Evolutionary conservation across 2,888 invertebrate species (phyloP).

Genomic region (Parelbella ahira): DNA sequence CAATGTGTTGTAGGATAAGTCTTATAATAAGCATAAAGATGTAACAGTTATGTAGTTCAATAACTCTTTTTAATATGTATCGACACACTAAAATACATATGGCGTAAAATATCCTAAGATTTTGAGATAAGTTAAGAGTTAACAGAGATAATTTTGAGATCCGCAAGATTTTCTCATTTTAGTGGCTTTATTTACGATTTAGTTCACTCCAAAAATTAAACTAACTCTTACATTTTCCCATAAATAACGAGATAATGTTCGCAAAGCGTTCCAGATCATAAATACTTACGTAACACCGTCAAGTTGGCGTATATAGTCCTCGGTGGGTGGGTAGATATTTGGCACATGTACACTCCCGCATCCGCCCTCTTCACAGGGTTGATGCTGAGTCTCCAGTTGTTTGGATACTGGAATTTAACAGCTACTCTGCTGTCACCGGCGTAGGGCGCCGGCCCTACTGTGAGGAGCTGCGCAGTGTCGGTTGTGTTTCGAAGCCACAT

Average conservation of each 20-base stretch:
- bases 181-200: no score
- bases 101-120: no score
- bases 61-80: no score
- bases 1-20: no score
- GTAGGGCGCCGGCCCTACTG: conserved; percentile 83
- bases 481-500: conserved; percentile 84
- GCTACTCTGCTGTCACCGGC: conserved; percentile 83
- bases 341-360: conserved; percentile 88
- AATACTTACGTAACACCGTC: conserved; percentile 85
- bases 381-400: conserved; percentile 85
- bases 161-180: no score
- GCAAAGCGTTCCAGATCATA: conserved; percentile 26
- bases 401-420: conserved; percentile 85
- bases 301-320: conserved; percentile 87
- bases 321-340: conserved; percentile 90
- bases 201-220: conserved; percentile 16
- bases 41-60: no score
- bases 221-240: conserved; percentile 20
- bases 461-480: conserved; percentile 83
- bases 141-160: no score
- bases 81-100: no score
- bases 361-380: conserved; percentile 86
- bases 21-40: no score
- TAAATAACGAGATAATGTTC: conserved; percentile 24
- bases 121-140: no score